These are phyloP conservation scores for Lithophane semibrunnea DNA, from an alignment of 2,888 invertebrate species.

Conservation along the genomic window DNA sequence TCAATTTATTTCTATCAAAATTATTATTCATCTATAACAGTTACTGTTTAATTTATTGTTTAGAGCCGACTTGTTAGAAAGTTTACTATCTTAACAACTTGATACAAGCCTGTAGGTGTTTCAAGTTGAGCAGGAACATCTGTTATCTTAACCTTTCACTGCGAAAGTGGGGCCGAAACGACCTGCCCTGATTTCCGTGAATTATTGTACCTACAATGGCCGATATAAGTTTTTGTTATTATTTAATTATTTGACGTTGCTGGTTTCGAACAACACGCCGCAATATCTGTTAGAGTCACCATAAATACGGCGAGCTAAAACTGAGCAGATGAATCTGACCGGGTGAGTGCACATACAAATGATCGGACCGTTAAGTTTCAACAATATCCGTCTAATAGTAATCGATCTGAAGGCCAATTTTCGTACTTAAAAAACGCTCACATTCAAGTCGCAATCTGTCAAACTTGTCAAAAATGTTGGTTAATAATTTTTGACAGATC, in stretches of 20 bases:
- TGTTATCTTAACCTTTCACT: conserved; percentile 60
- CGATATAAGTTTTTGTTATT: neutral
- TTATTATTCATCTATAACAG: conserved; percentile 37
- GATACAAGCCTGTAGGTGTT: conserved; percentile 62
- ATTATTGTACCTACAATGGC: conserved; percentile 11
- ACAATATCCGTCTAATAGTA: neutral
- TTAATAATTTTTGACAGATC: too few species aligned
- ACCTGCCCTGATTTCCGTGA: conserved; percentile 1
- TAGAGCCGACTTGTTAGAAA: conserved; percentile 48
- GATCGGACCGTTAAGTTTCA: neutral
- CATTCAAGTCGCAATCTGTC: too few species aligned
- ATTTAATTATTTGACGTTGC: neutral
- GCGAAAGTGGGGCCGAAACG: conserved; percentile 6
- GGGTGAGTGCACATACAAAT: neutral
- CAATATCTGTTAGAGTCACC: neutral
- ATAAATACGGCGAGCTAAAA: neutral
- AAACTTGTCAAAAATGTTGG: too few species aligned
- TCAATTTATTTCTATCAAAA: conserved; percentile 3
- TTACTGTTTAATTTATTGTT: conserved; percentile 61
- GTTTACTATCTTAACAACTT: conserved; percentile 59
- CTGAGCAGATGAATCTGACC: neutral
- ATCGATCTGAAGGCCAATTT: neutral
- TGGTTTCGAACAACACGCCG: neutral
- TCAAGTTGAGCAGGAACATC: conserved; percentile 45
- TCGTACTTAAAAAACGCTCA: too few species aligned